A percentile compares a stretch with the other conserved stretches of the same genome.
These are phyloP conservation scores for Actinia equina DNA, from an alignment of 64 coral and sea anemone genomes.

Conservation along the genomic window DNA sequence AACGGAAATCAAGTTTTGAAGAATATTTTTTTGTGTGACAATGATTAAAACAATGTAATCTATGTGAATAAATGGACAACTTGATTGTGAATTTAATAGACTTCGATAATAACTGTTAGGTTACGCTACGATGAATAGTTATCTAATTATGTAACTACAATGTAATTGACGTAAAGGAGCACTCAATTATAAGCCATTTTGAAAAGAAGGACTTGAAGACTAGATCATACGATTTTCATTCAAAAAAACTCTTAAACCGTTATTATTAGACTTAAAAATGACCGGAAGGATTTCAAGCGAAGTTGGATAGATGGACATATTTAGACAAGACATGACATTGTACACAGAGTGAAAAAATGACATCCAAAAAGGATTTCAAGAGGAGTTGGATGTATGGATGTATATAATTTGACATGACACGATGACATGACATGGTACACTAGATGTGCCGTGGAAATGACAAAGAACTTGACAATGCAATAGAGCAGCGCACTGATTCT, in stretches of 20 bases:
- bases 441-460: neutral
- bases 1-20: neutral
- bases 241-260: neutral
- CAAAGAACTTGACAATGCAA: neutral
- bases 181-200: neutral
- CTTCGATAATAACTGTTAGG: neutral
- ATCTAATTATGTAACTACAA: neutral
- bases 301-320: neutral
- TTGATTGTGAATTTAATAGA: neutral
- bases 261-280: neutral
- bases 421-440: neutral
- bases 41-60: neutral
- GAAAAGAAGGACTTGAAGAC: neutral
- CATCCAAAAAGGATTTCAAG: no score
- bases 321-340: neutral
- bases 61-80: neutral
- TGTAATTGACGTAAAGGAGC: neutral
- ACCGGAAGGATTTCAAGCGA: neutral
- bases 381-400: no score
- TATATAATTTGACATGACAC: no score
- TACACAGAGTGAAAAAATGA: no score
- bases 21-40: neutral
- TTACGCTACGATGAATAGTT: neutral
- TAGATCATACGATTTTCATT: neutral
- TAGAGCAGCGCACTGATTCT: no score